phyloP scores from a whole-genome alignment of 2,888 invertebrate genomes.

The Scaeva pyrastri region DNA sequence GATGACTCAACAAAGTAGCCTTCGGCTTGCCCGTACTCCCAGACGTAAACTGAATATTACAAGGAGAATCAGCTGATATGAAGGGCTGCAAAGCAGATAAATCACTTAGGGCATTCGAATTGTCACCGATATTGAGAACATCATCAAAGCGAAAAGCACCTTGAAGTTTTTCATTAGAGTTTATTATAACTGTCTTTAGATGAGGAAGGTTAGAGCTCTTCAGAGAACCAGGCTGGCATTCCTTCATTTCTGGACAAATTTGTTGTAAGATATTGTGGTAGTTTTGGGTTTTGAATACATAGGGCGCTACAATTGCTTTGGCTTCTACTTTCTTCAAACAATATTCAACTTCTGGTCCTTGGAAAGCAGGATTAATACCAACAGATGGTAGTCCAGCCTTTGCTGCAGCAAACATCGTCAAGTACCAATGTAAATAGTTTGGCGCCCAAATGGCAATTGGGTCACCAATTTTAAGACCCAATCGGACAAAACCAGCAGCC shows the following conservation, averaged over 20 bases:
- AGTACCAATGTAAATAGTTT: conserved; percentile 91
- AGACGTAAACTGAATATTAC: conserved; percentile 93
- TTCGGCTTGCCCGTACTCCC: conserved; percentile 92
- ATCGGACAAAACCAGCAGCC: conserved; percentile 88
- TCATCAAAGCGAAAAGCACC: conserved; percentile 84
- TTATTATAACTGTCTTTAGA: conserved; percentile 86
- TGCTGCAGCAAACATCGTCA: conserved; percentile 89
- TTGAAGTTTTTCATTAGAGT: conserved; percentile 84
- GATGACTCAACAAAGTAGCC: conserved; percentile 89
- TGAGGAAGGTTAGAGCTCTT: conserved; percentile 84
- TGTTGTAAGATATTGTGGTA: conserved; percentile 88
- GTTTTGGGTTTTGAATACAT: conserved; percentile 87
- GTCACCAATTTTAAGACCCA: conserved; percentile 90
- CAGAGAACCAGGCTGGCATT: conserved; percentile 84
- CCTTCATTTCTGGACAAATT: conserved; percentile 86
- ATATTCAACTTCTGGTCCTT: conserved; percentile 88
- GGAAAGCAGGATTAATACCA: conserved; percentile 91
- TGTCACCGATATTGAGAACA: conserved; percentile 80
- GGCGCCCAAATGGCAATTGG: conserved; percentile 92
- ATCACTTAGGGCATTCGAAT: conserved; percentile 73
- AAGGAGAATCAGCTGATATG: conserved; percentile 88
- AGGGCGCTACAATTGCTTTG: conserved; percentile 88
- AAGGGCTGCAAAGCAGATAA: conserved; percentile 83
- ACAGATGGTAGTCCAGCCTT: conserved; percentile 90
- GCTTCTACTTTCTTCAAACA: conserved; percentile 89